phyloP scores from a whole-genome alignment of 2,797 vertebrate species.

The Percopsis omiscomaycus region DNA sequence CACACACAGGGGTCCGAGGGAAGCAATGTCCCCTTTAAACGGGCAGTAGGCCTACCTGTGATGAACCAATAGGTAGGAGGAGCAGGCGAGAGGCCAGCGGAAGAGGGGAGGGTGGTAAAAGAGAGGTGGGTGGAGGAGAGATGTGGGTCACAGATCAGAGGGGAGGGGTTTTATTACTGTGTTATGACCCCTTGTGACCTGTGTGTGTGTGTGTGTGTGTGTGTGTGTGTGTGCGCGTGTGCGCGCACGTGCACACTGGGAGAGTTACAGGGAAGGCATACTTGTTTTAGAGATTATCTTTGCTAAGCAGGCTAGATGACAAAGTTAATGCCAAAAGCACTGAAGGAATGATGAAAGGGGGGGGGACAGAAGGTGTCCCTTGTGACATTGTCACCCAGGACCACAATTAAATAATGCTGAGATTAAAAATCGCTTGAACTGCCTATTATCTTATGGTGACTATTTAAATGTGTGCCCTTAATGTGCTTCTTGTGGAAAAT shows the following conservation, averaged over 20 bases:
- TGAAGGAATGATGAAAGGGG: background rate
- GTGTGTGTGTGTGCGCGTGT: constrained; percentile 12
- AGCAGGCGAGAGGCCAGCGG: constrained; percentile 31
- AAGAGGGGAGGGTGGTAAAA: constrained; percentile 39
- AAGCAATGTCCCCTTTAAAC: constrained; percentile 9
- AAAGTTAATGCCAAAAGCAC: constrained; percentile 6
- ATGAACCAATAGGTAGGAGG: constrained; percentile 40
- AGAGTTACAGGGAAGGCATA: constrained; percentile 19
- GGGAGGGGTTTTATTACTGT: constrained; percentile 63
- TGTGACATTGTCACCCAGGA: constrained; percentile 18
- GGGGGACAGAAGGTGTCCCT: background rate
- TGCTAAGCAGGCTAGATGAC: constrained; percentile 24
- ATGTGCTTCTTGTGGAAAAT: background rate
- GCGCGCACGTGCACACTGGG: background rate
- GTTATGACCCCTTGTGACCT: constrained; percentile 63
- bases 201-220: constrained; percentile 33
- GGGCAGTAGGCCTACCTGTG: constrained; percentile 34
- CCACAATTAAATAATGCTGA: background rate
- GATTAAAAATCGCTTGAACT: background rate
- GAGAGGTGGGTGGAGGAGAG: constrained; percentile 37
- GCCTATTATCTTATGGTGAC: background rate
- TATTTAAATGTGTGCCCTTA: background rate
- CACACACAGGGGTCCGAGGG: constrained; percentile 16
- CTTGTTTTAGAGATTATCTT: constrained; percentile 54
- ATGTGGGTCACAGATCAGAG: constrained; percentile 74